Evolutionary conservation across 2,113 vertebrate species (phyloP).

Genomic region (Elephas maximus): DNA sequence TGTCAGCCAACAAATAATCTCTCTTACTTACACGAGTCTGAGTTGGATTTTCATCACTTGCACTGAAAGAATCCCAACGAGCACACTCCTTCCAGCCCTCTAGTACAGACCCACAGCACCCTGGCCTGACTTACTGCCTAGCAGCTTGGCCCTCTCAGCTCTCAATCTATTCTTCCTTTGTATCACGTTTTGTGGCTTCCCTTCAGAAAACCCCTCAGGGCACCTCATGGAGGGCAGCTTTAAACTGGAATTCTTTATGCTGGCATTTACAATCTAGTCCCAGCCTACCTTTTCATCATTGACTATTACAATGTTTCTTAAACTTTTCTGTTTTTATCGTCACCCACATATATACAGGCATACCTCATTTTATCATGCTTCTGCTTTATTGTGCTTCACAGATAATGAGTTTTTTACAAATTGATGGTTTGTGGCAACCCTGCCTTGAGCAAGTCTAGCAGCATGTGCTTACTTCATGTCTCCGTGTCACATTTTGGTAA

Average conservation of each 20-base stretch:
- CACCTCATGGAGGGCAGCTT: neutral
- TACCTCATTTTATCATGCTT: no score
- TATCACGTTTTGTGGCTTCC: neutral
- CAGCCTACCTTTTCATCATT: neutral
- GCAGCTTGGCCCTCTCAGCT: neutral
- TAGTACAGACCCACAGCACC: neutral
- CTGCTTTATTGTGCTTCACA: no score
- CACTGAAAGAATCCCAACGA: neutral
- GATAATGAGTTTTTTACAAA: no score
- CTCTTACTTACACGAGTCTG: neutral
- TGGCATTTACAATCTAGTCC: neutral
- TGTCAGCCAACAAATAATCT: neutral
- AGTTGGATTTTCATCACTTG: neutral
- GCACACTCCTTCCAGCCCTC: no score
- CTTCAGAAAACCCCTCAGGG: neutral
- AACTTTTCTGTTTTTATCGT: neutral
- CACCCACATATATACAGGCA: neutral
- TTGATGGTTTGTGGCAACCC: no score
- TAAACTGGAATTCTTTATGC: neutral
- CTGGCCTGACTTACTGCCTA: neutral
- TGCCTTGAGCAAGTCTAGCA: no score
- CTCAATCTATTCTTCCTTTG: neutral
- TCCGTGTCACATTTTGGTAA: no score
- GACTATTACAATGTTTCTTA: neutral
- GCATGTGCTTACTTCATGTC: no score